Conservation (phyloP, 2,888 invertebrate species). For the Apamea epomidion region DNA sequence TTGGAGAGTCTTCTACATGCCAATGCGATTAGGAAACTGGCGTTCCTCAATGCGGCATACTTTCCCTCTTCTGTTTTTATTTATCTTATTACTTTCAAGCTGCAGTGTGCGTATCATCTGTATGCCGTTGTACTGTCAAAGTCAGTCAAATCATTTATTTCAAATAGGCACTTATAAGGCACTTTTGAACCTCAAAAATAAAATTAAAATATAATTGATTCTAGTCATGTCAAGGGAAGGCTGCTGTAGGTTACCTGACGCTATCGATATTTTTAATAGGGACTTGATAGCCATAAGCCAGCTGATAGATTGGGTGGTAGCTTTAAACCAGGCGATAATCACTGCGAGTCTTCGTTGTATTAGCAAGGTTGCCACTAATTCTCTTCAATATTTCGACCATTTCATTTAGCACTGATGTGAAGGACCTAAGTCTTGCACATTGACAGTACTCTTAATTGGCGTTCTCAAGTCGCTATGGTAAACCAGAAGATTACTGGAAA, state of each 20-base stretch:
- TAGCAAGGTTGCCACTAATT: too few species aligned
- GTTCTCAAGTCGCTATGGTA: neutral
- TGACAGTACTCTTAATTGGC: neutral
- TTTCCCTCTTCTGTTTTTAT: neutral
- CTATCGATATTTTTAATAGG: neutral
- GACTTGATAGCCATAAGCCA: neutral
- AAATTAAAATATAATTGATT: too few species aligned
- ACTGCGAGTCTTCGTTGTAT: neutral
- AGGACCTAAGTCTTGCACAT: neutral
- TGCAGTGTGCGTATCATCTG: neutral
- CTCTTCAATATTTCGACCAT: neutral
- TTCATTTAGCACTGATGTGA: neutral
- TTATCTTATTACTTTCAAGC: neutral
- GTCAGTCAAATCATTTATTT: too few species aligned
- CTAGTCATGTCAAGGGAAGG: neutral
- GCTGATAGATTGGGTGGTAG: neutral
- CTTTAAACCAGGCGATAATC: neutral
- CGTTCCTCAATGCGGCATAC: neutral
- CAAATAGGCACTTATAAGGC: too few species aligned
- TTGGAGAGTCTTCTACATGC: neutral
- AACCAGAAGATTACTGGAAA: neutral
- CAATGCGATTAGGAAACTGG: neutral
- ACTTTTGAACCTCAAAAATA: too few species aligned
- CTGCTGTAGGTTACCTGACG: neutral
- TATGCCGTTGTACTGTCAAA: neutral